A percentile compares a stretch with the other conserved stretches of the same genome.
phyloP scores from a whole-genome alignment of 2,113 vertebrate genomes.

The Zosterops lateralis region DNA sequence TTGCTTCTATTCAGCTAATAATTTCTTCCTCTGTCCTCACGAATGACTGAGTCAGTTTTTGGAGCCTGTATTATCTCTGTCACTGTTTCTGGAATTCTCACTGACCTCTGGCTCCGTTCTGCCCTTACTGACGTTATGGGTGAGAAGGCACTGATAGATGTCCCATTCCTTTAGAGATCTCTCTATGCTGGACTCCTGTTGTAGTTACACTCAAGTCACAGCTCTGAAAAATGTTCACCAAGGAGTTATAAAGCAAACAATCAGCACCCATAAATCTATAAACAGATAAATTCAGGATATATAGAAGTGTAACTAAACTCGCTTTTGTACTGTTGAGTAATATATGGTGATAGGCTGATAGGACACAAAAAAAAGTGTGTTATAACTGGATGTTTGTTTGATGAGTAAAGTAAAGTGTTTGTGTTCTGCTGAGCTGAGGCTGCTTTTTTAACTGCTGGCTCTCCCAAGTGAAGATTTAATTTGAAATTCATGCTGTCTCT shows the following conservation, averaged over 20 bases:
- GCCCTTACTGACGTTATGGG: background rate
- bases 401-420: background rate
- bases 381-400: background rate
- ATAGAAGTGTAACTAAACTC: background rate
- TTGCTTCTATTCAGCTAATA: background rate
- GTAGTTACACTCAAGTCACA: background rate
- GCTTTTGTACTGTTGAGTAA: background rate
- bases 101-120: background rate
- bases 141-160: background rate
- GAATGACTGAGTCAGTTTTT: background rate
- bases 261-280: background rate
- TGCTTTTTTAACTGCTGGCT: background rate
- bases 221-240: background rate
- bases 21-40: background rate
- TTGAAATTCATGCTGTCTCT: background rate
- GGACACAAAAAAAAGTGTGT: background rate
- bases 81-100: background rate
- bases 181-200: background rate
- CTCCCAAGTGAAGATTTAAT: background rate
- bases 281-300: background rate
- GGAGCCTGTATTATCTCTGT: background rate
- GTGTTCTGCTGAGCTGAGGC: background rate
- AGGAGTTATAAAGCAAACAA: background rate
- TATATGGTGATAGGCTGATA: background rate
- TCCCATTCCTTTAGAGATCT: background rate